Evolutionary conservation across 2,113 vertebrate genomes (phyloP), one percentile per base, ranked within the genome.

Genomic region (Cygnus atratus): DNA sequence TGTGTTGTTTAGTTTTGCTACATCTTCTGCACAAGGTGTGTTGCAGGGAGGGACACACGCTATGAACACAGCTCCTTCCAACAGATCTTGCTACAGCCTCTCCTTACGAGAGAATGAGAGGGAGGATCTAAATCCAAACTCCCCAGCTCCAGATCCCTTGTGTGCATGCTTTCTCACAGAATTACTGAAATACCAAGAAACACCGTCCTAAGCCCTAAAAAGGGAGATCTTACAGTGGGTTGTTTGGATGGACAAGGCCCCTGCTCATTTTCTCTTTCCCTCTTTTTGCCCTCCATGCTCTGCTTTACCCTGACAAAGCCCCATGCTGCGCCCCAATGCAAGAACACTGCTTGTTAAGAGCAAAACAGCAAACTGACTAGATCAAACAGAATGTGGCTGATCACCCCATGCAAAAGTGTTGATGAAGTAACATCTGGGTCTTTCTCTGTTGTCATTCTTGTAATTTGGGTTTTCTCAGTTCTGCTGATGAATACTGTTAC

Each of bases 361-460:
- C 37, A 10, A 22, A 50, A 76, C 82, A 83, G 86, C 0, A 0
- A 44, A 46, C 59, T 59, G 84, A 9, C 0, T 2, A 33, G 68
- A 74, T 43, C 11, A 17, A 82, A 57, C 66, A 86, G 44, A 61
- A 68, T 0, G 35, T 13, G 58, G 29, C 68, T n/a, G 67, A 41
- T 74, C 72, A 95, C 43, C 48, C 78, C 43, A 9, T 37, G 17
- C 52, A 61, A 90, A 93, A 82, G 63, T 72, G 72, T 1, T 65
- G 88, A 70, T 70, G 88, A 91, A 78, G 67, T 59, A 66, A 1
- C 77, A 92, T 91, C 96, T 95, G 93, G 93, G 58, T 26, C 84
- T 73, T 96, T 96, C 95, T 89, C 74, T 96, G 59, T 76, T 85
- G 78, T 67, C 82, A 59, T 43, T 73, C 84, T 28, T 6, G 35